Conservation (phyloP, 1,140 invertebrate species). For the Tetraneura akinire region DNA sequence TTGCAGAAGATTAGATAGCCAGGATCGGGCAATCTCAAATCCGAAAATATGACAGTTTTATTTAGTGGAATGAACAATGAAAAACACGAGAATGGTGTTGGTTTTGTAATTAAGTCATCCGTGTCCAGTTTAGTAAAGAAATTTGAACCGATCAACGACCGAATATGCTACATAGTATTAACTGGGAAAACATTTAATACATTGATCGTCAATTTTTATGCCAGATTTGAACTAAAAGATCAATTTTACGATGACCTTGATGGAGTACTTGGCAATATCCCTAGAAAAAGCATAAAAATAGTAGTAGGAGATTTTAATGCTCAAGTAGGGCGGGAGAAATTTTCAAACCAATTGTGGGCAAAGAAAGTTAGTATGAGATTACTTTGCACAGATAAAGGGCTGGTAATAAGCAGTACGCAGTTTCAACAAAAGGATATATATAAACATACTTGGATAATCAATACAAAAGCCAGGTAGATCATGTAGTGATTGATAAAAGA, state of each 20-base stretch:
- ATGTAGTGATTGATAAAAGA: constrained; percentile 52
- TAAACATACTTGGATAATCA: constrained; percentile 48
- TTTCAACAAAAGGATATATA: constrained; percentile 14
- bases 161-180: not conserved
- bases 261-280: too few species aligned
- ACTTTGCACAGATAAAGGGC: not conserved
- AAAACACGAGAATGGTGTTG: not conserved
- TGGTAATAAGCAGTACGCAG: constrained; percentile 13
- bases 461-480: constrained; percentile 53
- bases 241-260: too few species aligned
- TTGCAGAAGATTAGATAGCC: not conserved
- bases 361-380: not conserved
- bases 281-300: too few species aligned
- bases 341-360: too few species aligned
- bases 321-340: too few species aligned
- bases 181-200: not conserved
- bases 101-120: not conserved
- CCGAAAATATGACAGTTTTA: not conserved
- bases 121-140: not conserved
- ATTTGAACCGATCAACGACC: not conserved
- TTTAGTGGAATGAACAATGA: not conserved
- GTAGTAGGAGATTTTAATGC: too few species aligned
- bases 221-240: not conserved
- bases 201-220: not conserved
- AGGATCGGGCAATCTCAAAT: not conserved